Base-by-base conservation (phyloP, 2,888 invertebrate genomes). In the Phrixothrix hirtus region DNA sequence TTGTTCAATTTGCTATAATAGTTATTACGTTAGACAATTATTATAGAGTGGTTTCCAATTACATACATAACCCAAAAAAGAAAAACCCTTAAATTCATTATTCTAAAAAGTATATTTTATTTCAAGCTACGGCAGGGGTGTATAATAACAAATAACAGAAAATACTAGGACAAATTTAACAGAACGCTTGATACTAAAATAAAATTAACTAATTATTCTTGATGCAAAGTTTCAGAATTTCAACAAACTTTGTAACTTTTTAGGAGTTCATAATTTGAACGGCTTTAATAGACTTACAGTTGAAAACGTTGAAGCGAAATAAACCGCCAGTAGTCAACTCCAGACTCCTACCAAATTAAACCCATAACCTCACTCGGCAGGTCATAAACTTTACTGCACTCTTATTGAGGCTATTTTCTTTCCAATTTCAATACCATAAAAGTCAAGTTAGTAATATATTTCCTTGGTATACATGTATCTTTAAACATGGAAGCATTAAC, bases 361-460 rank as follows among this genome's bases (percentile, higher is more conserved):
- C 43, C 48, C 43, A 60, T 58, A 56, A 55, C 56, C 50, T 55
- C 54, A 59, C 53, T 58, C 59, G 55, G 43, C 61, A 59, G 58
- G 57, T 60, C 62, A 60, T 62, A 63, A 64, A 65, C 36, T 64
- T 63, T 62, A 62, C 57, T 59, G 60, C 62, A 55, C 61, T 57
- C 60, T 63, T 63, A 62, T 64, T 64, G 59, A 53, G 62, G 47
- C 54, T 63, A 58, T 63, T 64, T 62, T 57, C 62, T 58, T 50
- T 61, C 60, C 59, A 60, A 64, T 51, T 63, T 57, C 62, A 58
- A 64, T 65, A 61, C 61, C 61, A 64, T 66, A 63, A 63, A 66
- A 63, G 66, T 66, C 64, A 63, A 60, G 12, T 7, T 30, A 35
- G 41, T 39, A 41, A 48, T 48, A 48, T 48, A 48, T 48, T 48